These are phyloP conservation scores for Pecten maximus DNA, from an alignment of 2,888 invertebrate genomes.

Conservation along the genomic window DNA sequence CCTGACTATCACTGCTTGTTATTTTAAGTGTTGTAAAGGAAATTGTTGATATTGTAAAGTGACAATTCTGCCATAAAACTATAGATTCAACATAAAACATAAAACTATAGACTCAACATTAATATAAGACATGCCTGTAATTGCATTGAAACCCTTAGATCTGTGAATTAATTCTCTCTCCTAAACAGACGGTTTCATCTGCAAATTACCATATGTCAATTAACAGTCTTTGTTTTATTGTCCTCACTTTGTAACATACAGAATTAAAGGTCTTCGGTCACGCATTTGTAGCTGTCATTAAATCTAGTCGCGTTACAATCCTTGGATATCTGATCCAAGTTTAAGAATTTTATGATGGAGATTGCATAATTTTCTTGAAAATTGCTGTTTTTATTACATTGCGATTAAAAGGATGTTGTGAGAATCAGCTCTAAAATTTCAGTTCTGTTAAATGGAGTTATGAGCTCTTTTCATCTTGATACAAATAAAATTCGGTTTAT, in stretches of 20 bases:
- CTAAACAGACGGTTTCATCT: background rate
- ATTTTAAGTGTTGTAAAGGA: background rate
- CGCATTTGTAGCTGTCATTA: background rate
- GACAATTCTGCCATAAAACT: slow-evolving; percentile 4
- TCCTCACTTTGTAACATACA: background rate
- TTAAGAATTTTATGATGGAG: background rate
- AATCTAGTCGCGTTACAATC: background rate
- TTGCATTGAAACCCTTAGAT: background rate
- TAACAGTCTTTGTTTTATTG: background rate
- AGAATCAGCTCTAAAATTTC: slow-evolving; percentile 7
- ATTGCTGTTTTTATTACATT: background rate
- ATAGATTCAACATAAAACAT: background rate
- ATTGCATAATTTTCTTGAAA: slow-evolving; percentile 8
- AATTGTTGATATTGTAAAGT: background rate
- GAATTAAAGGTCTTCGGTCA: background rate
- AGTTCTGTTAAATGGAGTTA: background rate
- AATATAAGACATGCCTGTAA: background rate
- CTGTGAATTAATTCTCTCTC: background rate
- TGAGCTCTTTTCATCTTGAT: background rate
- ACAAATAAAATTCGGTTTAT: no score
- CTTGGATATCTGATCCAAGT: background rate
- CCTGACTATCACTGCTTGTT: background rate
- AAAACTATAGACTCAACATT: background rate
- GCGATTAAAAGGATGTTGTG: background rate
- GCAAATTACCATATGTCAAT: slow-evolving; percentile 20